Evolutionary conservation across 2,797 vertebrate species (phyloP).

Genomic region (Columba guinea): DNA sequence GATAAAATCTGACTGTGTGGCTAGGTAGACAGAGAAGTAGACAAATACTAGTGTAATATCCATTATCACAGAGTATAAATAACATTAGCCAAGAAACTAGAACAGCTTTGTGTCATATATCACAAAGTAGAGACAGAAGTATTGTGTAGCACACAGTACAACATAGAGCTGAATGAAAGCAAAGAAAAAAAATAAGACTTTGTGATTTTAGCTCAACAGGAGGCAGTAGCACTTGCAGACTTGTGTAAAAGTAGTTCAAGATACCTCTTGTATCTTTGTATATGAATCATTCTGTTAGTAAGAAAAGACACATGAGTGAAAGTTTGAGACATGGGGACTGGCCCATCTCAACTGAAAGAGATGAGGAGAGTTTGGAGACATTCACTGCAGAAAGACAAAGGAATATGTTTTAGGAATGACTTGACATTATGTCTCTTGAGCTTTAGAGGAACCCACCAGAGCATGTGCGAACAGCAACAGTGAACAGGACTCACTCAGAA

Average conservation of each 20-base stretch:
- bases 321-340: neutral
- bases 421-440: conserved; percentile 11
- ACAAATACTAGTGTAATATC: neutral
- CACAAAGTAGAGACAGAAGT: conserved; percentile 9
- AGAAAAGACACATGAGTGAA: conserved; percentile 24
- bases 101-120: neutral
- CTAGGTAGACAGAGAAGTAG: neutral
- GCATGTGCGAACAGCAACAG: neutral
- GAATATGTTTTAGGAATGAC: conserved; percentile 30
- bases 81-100: neutral
- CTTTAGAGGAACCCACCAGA: neutral
- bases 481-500: neutral
- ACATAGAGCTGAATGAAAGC: neutral
- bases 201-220: conserved; percentile 37
- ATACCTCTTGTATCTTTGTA: conserved; percentile 1
- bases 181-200: neutral
- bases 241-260: conserved; percentile 39
- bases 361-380: neutral
- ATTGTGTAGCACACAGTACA: neutral
- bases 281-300: conserved; percentile 3
- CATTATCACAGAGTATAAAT: conserved; percentile 9
- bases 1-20: neutral
- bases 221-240: conserved; percentile 28
- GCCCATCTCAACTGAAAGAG: neutral
- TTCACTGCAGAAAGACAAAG: conserved; percentile 33